Evolutionary conservation across 2,113 vertebrate genomes (phyloP), one percentile per base, ranked within the genome.

Genomic region (Atrichornis clamosus): DNA sequence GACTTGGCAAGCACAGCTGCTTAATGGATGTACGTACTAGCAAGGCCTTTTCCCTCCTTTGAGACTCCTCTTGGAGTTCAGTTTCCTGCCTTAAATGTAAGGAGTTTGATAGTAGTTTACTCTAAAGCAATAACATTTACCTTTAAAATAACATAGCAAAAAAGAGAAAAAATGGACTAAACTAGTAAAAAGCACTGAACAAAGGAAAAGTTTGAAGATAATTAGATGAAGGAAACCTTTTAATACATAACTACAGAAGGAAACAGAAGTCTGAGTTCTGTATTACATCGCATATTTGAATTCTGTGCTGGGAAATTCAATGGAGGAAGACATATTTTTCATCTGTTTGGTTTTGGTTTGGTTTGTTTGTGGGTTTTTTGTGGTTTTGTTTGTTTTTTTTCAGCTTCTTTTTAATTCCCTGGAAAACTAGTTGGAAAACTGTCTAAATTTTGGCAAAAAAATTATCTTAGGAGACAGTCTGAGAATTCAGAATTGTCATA

Each of bases 1-100:
- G 47, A 81, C 53, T 90, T 95, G 56, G 95, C 86, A 95, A 91
- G 72, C 68, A 73, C 53, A 74, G 46, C 80, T 87, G 82, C 84
- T 74, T 97, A 95, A 92, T 95, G 89, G 91, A 96, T 90, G n/a
- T 41, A 49, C 8, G 10, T 11, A 83, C 26, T 23, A 87, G 39
- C 41, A 79, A 59, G 69, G 32, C 11, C 69, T 74, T 65, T 63
- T 58, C n/a, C 10, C 30, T 78, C 73, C 58, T 50, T 26, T 70
- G 83, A 86, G 94, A 94, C 23, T 89, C 46, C 33, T 62, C 16
- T 1, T 77, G 65, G 56, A 89, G 13, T 92, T 87, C 53, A 65
- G n/a, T 49, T 92, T 75, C 26, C 42, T 83, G 18, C 52, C 73
- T 58, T 75, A 93, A 89, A 82, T 74, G 64, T 33, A 75, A 77